These are phyloP conservation scores for Pomatorhinus ruficollis DNA, from an alignment of 2,113 vertebrate genomes.

Conservation along the genomic window DNA sequence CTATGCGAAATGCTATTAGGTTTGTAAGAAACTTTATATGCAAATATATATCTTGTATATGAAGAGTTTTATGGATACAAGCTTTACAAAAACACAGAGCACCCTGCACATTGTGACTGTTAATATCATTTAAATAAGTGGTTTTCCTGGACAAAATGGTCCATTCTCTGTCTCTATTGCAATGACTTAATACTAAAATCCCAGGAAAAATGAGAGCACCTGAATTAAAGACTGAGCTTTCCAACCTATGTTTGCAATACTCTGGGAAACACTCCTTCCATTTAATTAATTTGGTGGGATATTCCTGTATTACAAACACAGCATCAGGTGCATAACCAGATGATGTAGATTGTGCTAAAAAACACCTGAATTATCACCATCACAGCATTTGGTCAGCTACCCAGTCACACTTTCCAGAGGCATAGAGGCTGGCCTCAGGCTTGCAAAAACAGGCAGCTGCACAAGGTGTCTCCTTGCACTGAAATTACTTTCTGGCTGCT, in stretches of 20 bases:
- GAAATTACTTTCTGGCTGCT: slow-evolving; percentile 31
- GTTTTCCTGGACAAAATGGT: background rate
- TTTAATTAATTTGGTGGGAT: background rate
- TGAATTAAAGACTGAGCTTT: background rate
- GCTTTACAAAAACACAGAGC: background rate
- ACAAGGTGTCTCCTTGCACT: slow-evolving; percentile 2
- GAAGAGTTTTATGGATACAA: background rate
- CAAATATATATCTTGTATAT: background rate
- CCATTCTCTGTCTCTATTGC: background rate
- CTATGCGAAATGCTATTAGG: background rate
- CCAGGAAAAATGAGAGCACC: background rate
- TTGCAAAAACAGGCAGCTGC: background rate
- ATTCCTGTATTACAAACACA: background rate
- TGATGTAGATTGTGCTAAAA: background rate
- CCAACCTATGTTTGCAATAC: background rate
- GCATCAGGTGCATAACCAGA: background rate
- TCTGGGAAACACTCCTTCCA: background rate
- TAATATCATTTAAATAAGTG: background rate
- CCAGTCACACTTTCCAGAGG: background rate
- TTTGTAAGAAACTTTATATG: background rate
- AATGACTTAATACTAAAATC: background rate
- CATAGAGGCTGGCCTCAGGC: background rate
- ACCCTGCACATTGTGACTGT: background rate
- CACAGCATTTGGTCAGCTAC: background rate
- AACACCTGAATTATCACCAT: background rate